Conservation (phyloP, 2,113 vertebrate genomes). For the Petromus typicus region DNA sequence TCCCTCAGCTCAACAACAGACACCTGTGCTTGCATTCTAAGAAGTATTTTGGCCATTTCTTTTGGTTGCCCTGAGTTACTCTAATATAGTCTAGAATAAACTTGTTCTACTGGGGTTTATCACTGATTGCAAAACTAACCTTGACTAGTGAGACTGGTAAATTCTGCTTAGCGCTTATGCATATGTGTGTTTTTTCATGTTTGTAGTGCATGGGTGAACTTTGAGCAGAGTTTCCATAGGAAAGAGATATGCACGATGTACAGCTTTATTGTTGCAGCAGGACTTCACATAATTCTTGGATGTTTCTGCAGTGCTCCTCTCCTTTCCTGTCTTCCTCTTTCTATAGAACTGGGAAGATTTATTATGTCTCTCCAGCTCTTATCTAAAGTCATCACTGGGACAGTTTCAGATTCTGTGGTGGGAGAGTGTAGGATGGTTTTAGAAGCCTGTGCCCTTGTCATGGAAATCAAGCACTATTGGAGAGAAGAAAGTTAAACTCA, state of each 20-base stretch:
- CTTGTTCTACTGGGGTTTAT: slow-evolving; percentile 28
- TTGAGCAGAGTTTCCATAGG: slow-evolving; percentile 32
- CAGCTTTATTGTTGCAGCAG: slow-evolving; percentile 41
- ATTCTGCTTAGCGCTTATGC: not conserved
- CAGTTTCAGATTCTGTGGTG: slow-evolving; percentile 48
- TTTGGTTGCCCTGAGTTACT: slow-evolving; percentile 50
- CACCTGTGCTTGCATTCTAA: slow-evolving; percentile 46
- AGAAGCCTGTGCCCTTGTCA: slow-evolving; percentile 5
- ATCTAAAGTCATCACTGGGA: slow-evolving; percentile 21
- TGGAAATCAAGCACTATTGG: slow-evolving; percentile 29
- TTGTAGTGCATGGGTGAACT: not conserved
- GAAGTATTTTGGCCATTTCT: slow-evolving; percentile 49
- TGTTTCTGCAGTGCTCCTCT: slow-evolving; percentile 12
- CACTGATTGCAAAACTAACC: slow-evolving; percentile 55
- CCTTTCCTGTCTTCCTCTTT: slow-evolving; percentile 51
- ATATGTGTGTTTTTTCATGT: not conserved
- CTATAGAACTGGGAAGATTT: slow-evolving; percentile 36
- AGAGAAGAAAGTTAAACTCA: slow-evolving; percentile 33
- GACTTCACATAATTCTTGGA: slow-evolving; percentile 38
- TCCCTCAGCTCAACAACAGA: slow-evolving; percentile 44
- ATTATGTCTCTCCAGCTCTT: slow-evolving; percentile 51
- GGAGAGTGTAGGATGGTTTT: not conserved
- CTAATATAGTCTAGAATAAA: not conserved
- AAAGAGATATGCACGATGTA: slow-evolving; percentile 61
- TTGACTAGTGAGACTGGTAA: slow-evolving; percentile 42